Evolutionary conservation across 2,888 invertebrate species (phyloP), one percentile per base, ranked within the genome.

Genomic region (Nomada ruficornis): DNA sequence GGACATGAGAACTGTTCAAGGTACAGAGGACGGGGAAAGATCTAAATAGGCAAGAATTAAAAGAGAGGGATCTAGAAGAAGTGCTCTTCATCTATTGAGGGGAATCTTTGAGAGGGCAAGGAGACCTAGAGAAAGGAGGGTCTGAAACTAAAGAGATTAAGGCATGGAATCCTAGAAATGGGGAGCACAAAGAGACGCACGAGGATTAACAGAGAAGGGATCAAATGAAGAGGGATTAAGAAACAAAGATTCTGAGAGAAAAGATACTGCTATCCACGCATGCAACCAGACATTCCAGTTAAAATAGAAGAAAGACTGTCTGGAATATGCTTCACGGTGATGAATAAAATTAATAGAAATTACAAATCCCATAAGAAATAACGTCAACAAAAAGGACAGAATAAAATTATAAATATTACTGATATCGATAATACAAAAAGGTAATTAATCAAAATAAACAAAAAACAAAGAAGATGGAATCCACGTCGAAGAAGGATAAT

Each of bases 111-210:
- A 55, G 62, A 1, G 13, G 26, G 23, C 10, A 52, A 44, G n/a
- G 26, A 36, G 54, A 63, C 23, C 26, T 67, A 62, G 44, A 63
- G 52, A 70, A 55, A 64, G 63, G 75, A 42, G 68, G 70, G 64
- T 60, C 44, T 64, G 52, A 42, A 44, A 71, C 80, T 71, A 72
- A 65, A 57, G 78, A 62, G 78, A 80, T 77, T 71, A 78, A 59
- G 65, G 50, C 23, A 2, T 44, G n/a, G 72, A 63, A 79, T 76
- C 59, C 44, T 77, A 74, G 44, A 26, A 55, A 77, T 68, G 67
- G 81, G 77, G 69, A 59, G 69, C 50, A 72, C 50, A 60, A 77
- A 70, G 77, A 44, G 69, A 70, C 59, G 57, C 57, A 44, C 64
- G n/a, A 20, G 80, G 65, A 80, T 67, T 67, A 78, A 71, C 72